Percentiles rank a stretch among this genome's conserved stretches.
These are phyloP conservation scores for Diuraphis noxia DNA, from an alignment of 1,140 invertebrate species.

Conservation along the genomic window DNA sequence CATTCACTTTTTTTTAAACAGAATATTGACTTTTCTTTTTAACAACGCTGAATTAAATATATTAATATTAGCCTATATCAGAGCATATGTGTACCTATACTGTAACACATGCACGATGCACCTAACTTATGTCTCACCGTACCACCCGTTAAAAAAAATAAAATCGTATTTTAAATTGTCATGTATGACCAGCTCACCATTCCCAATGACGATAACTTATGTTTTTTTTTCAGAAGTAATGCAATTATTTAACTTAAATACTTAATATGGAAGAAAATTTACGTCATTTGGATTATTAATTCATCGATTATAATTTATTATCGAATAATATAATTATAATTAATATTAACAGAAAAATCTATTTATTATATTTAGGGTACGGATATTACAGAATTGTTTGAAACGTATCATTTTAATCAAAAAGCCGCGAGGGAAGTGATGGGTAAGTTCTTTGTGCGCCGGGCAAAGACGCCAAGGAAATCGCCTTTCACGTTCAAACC, in stretches of 20 bases:
- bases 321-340: background rate
- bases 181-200: no score
- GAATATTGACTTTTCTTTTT: no score
- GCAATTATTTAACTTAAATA: background rate
- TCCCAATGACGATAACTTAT: background rate
- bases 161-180: no score
- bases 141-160: no score
- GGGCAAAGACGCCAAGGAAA: constrained; percentile 65
- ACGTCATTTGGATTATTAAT: background rate
- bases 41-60: no score
- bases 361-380: constrained; percentile 62
- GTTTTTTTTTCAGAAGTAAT: background rate
- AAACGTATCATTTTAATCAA: constrained; percentile 67
- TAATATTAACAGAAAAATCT: background rate
- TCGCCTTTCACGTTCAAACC: constrained; percentile 71
- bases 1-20: no score
- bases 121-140: no score
- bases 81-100: no score
- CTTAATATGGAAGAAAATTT: no score
- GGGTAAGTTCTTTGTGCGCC: constrained; percentile 65
- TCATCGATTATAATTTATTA: background rate
- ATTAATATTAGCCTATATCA: no score
- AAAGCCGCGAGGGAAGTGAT: constrained; percentile 59
- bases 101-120: no score
- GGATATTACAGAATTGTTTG: constrained; percentile 78